phyloP scores from a whole-genome alignment of 2,113 vertebrate genomes.

The Myrmecobius fasciatus region DNA sequence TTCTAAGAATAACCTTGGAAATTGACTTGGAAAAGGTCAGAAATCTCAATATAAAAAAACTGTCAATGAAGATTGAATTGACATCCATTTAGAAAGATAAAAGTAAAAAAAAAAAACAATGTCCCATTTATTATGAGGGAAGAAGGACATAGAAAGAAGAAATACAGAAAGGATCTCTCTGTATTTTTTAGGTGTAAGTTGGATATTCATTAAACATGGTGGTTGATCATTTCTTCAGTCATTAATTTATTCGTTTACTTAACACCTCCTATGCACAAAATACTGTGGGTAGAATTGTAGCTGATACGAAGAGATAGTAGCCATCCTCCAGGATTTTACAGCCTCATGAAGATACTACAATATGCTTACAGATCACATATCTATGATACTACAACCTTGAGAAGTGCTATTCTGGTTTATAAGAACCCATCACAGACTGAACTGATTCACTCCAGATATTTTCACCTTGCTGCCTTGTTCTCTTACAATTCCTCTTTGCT shows the following conservation, averaged over 20 bases:
- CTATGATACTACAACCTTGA: not conserved
- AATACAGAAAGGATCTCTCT: not conserved
- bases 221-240: not conserved
- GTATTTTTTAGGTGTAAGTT: not conserved
- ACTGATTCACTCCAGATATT: not conserved
- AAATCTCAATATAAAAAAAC: not conserved
- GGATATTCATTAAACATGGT: not conserved
- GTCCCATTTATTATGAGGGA: rapidly evolving
- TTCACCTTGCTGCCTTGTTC: not conserved
- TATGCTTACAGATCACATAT: not conserved
- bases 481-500: not conserved
- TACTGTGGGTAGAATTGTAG: rapidly evolving
- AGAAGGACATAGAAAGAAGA: not conserved
- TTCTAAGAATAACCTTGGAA: not conserved
- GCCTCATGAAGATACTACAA: not conserved
- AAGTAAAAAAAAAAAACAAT: not conserved
- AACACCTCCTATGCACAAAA: not conserved
- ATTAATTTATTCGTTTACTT: not conserved
- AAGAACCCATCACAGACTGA: not conserved
- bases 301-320: not conserved
- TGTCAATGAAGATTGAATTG: not conserved
- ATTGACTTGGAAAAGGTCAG: not conserved
- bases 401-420: not conserved
- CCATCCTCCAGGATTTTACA: not conserved
- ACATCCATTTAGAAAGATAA: not conserved